Conservation (phyloP, 1,140 invertebrate species). For the Meteorus sp. region DNA sequence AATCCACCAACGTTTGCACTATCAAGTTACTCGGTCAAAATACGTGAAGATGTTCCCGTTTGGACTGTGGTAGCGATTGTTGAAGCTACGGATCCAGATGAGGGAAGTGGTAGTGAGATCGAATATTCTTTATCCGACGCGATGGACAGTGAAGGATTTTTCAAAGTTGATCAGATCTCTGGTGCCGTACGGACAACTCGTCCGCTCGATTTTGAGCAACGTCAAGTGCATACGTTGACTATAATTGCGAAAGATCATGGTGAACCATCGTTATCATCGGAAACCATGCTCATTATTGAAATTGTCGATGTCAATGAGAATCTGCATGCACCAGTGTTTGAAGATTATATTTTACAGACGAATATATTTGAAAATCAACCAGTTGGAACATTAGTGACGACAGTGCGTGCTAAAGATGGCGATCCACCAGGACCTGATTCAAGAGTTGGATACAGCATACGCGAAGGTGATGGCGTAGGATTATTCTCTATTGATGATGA, state of each 20-base stretch:
- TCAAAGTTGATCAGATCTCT: constrained; percentile 80
- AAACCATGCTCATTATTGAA: constrained; percentile 80
- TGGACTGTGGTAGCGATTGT: constrained; percentile 84
- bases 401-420: constrained; percentile 75
- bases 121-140: constrained; percentile 74
- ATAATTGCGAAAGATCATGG: constrained; percentile 82
- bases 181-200: constrained; percentile 80
- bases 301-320: constrained; percentile 95
- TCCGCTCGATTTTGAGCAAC: constrained; percentile 82
- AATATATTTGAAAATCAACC: constrained; percentile 76
- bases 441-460: constrained; percentile 82
- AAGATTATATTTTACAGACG: constrained; percentile 75
- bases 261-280: constrained; percentile 70
- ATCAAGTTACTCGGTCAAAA: constrained; percentile 75
- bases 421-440: constrained; percentile 79
- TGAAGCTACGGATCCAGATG: constrained; percentile 85
- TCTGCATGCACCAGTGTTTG: constrained; percentile 79
- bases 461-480: constrained; percentile 87
- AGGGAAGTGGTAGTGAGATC: constrained; percentile 76
- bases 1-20: constrained; percentile 82
- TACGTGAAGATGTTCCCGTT: constrained; percentile 87
- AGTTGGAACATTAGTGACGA: constrained; percentile 73
- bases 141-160: constrained; percentile 64
- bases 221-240: constrained; percentile 85
- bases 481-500: constrained; percentile 88